Conservation (phyloP, 2,113 vertebrate genomes). For the Benitochromis conjunctus region DNA sequence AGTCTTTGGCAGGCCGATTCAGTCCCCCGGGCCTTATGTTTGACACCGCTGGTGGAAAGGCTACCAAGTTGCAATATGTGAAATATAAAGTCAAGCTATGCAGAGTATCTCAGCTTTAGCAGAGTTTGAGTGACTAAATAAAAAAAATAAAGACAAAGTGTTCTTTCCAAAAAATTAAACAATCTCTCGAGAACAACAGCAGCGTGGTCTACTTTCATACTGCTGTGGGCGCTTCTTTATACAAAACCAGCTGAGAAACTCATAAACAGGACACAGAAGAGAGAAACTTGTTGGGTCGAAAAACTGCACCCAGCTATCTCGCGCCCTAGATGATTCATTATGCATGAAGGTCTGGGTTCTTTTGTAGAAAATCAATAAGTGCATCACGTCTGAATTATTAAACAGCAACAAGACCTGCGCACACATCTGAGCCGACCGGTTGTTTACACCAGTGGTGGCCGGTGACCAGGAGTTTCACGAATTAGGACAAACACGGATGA, state of each 20-base stretch:
- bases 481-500: conserved; percentile 45
- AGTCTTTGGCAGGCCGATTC: no score
- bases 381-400: conserved; percentile 40
- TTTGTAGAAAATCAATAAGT: conserved; percentile 30
- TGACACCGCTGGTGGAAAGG: no score
- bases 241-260: background rate
- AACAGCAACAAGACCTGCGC: background rate
- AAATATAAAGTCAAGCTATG: background rate
- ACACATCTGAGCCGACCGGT: background rate
- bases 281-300: background rate
- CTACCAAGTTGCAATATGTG: background rate
- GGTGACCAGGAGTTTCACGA: background rate
- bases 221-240: background rate
- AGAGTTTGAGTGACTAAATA: background rate
- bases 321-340: background rate
- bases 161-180: background rate
- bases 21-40: background rate
- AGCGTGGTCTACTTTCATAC: background rate
- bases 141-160: no score
- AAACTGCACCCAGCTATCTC: background rate
- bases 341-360: conserved; percentile 15
- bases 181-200: background rate
- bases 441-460: background rate
- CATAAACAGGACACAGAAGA: background rate
- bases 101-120: background rate